phyloP scores from a whole-genome alignment of 2,797 vertebrate species.

The Fundulus diaphanus region DNA sequence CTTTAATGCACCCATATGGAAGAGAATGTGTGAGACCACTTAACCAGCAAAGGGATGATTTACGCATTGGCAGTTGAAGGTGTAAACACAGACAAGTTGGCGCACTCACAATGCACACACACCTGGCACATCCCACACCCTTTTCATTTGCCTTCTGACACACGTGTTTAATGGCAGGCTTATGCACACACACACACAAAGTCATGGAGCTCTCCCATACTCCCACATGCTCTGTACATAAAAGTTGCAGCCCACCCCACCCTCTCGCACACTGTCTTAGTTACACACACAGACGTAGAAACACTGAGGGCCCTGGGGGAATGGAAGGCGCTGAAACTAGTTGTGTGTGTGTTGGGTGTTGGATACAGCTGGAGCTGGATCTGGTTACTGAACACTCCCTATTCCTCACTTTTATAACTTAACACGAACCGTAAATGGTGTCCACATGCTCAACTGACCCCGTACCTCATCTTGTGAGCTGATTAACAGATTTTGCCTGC shows the following conservation, averaged over 20 bases:
- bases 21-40: constrained; percentile 18
- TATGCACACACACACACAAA: constrained; percentile 21
- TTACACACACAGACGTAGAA: constrained; percentile 35
- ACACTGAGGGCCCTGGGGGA: constrained; percentile 57
- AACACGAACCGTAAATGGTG: constrained; percentile 37
- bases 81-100: constrained; percentile 64
- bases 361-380: constrained; percentile 78
- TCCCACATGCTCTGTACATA: constrained; percentile 60
- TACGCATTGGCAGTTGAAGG: constrained; percentile 55
- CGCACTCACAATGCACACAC: constrained; percentile 20
- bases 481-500: constrained; percentile 1
- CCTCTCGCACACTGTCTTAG: background rate
- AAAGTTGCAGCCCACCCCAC: constrained; percentile 37
- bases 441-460: constrained; percentile 31
- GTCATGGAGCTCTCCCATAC: constrained; percentile 39
- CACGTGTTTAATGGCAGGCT: constrained; percentile 22
- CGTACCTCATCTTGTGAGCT: constrained; percentile 19
- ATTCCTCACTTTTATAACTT: constrained; percentile 46
- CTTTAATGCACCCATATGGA: constrained; percentile 49
- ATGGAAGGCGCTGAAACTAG: constrained; percentile 59
- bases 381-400: constrained; percentile 75
- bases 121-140: constrained; percentile 47
- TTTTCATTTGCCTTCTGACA: constrained; percentile 31
- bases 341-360: constrained; percentile 73
- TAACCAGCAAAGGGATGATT: constrained; percentile 42